These are phyloP conservation scores for Microcebus jonahi DNA, from an alignment of 2,113 vertebrate species.

Conservation along the genomic window DNA sequence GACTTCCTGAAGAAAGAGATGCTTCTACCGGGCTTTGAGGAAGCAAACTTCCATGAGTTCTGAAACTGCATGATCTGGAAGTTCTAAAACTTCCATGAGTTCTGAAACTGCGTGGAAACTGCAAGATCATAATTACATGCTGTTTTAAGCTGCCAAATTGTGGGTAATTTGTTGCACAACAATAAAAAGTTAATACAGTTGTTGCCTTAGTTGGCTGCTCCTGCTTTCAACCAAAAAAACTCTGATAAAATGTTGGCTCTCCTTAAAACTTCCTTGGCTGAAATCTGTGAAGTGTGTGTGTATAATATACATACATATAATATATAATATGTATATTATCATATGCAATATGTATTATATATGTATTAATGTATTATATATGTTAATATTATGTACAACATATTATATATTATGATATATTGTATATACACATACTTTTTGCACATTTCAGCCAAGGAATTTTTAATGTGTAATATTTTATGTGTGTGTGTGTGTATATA, in stretches of 20 bases:
- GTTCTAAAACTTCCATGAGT: background rate
- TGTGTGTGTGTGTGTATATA: too few species aligned
- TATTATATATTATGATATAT: too few species aligned
- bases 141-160: background rate
- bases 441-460: too few species aligned
- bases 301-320: too few species aligned
- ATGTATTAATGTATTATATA: too few species aligned
- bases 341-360: too few species aligned
- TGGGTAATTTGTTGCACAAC: background rate
- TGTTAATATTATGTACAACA: too few species aligned
- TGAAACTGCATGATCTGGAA: background rate
- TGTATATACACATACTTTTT: too few species aligned
- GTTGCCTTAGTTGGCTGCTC: background rate
- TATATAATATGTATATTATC: too few species aligned
- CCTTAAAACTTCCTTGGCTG: background rate
- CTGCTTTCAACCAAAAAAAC: background rate
- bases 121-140: background rate
- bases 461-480: too few species aligned
- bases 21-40: background rate
- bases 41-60: background rate
- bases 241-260: background rate
- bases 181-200: background rate
- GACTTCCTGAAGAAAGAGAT: background rate
- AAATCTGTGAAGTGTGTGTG: background rate
- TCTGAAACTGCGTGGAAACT: background rate